phyloP scores from a whole-genome alignment of 2,888 invertebrate species.

The Himalopsyche tibetana region DNA sequence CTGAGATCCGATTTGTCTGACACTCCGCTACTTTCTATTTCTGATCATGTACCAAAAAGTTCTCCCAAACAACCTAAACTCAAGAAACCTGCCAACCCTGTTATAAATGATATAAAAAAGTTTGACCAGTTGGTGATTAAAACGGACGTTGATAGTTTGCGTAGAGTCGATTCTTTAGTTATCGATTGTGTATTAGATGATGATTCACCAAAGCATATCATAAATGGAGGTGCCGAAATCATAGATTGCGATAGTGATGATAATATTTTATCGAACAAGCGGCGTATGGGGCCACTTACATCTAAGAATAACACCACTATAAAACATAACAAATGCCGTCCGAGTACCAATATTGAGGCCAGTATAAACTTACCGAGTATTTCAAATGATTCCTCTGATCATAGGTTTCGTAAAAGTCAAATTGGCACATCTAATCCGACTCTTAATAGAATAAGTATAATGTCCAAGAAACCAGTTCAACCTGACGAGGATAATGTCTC shows the following conservation, averaged over 20 bases:
- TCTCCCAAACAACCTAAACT: not conserved
- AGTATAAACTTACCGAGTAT: not conserved
- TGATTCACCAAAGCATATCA: not conserved
- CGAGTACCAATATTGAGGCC: not conserved
- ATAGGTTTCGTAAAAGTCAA: not conserved
- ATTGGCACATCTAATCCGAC: not conserved
- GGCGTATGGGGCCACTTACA: not conserved
- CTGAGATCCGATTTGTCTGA: conserved; percentile 13
- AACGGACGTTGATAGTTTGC: conserved; percentile 15
- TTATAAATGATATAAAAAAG: not conserved
- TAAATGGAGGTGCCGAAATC: conserved; percentile 1
- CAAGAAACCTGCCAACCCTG: not conserved
- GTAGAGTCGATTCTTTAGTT: conserved; percentile 9
- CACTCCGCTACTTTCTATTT: not conserved
- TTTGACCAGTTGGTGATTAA: not conserved
- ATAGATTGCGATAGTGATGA: conserved; percentile 25
- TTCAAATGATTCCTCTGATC: conserved; percentile 23
- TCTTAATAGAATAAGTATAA: not conserved
- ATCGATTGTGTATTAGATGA: conserved; percentile 27
- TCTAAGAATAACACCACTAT: not conserved
- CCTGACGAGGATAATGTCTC: not conserved
- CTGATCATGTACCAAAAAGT: not conserved
- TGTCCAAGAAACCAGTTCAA: conserved; percentile 2
- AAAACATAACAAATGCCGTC: not conserved
- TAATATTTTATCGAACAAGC: not conserved